Conservation (phyloP, 2,113 vertebrate genomes). For the Ibidorhyncha struthersii region DNA sequence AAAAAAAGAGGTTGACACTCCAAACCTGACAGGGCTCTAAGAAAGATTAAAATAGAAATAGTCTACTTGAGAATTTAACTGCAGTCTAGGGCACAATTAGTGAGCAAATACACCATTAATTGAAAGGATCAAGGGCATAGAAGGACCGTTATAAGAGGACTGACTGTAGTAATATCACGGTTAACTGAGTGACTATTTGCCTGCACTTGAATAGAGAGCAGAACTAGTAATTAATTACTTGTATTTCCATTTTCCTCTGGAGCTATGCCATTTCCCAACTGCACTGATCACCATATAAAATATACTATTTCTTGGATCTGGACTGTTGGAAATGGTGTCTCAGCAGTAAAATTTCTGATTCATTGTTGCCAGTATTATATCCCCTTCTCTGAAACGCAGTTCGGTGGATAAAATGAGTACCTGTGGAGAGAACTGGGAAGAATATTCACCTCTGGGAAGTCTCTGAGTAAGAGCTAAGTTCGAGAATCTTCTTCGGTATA, state of each 20-base stretch:
- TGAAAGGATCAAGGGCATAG: neutral
- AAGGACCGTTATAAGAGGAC: neutral
- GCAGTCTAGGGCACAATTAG: neutral
- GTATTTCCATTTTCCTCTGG: neutral
- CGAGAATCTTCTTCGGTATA: fast-evolving
- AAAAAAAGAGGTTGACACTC: neutral
- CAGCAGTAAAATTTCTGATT: neutral
- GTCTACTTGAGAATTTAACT: neutral
- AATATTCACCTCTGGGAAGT: too few species aligned
- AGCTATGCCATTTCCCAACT: neutral
- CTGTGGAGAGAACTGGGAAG: neutral
- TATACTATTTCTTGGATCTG: neutral
- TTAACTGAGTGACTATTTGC: neutral
- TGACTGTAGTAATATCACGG: neutral
- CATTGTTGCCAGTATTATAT: neutral
- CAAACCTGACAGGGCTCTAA: neutral
- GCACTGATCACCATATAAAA: neutral
- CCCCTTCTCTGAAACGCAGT: neutral
- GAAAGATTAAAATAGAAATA: neutral
- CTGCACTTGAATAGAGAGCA: neutral
- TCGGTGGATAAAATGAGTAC: neutral
- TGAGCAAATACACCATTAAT: neutral
- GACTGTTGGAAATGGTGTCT: neutral
- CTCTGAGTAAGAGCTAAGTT: neutral
- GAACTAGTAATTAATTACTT: neutral